Base-by-base conservation (phyloP, 2,888 invertebrate genomes). In the Galerucella nymphaeae region DNA sequence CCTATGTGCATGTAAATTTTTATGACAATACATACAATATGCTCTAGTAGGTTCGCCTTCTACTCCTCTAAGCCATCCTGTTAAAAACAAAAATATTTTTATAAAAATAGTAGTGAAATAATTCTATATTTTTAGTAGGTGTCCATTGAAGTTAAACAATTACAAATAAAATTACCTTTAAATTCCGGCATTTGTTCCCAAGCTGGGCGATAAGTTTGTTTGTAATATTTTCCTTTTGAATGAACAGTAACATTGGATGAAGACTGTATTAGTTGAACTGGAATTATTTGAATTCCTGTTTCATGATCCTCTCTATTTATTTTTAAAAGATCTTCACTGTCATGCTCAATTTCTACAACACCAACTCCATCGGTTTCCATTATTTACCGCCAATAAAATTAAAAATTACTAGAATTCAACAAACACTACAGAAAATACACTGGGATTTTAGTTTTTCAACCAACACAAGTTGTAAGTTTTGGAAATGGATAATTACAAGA, bases 181-280 rank as follows among this genome's bases (percentile, higher is more conserved):
- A 90, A 90, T 84, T 90, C 90, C 0, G 89, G 87, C 88, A 89
- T 88, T 76, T 86, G 85, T 82, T 90, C 90, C 90, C 90, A 90
- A 76, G 90, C 90, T 77, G 87, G 87, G 18, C 90, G 85, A 79
- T 90, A 90, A 0, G 89, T 88, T 82, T 90, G 90, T 72, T 89
- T 90, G 76, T 90, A 90, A 81, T 87, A 87, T 82, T 85, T 85
- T 45, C 84, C 83, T 79, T 82, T 82, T 62, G 79, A 74, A 66
- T 66, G 64, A 30, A 80, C 74, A 14, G 75, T 69, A n/a, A 80
- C 75, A 42, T 76, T 76, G 55, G 81, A 81, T 72, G 81, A 83
- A 38, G 82, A 75, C 58, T 79, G 80, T 48, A 79, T 78, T 66
- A 82, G 69, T 68, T 82, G 81, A 48, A 82, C 82, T 14, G 81